Evolutionary conservation across 2,797 vertebrate genomes (phyloP).

Genomic region (Carapus acus): DNA sequence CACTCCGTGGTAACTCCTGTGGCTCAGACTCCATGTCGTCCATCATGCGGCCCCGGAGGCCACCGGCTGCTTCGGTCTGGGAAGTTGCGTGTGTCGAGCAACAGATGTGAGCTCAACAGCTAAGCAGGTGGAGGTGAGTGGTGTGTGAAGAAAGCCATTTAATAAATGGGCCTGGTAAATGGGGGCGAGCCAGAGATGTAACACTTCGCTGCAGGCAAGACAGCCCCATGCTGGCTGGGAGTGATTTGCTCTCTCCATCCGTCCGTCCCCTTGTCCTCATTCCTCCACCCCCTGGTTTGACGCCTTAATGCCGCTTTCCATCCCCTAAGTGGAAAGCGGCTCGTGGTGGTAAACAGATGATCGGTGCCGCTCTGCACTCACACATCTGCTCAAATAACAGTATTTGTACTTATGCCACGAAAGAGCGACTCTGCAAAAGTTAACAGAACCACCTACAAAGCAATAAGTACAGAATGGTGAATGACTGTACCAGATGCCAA

Average conservation of each 20-base stretch:
- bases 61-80: constrained; percentile 24
- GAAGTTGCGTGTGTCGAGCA: constrained; percentile 30
- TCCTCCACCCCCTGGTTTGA: background rate
- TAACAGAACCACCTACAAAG: too few species aligned
- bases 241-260: constrained; percentile 50
- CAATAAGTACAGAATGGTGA: too few species aligned
- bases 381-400: too few species aligned
- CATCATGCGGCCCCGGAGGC: constrained; percentile 19
- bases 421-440: too few species aligned
- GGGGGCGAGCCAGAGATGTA: constrained; percentile 58
- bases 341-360: too few species aligned
- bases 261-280: constrained; percentile 9
- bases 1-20: constrained; percentile 3
- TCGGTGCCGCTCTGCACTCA: too few species aligned
- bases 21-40: constrained; percentile 25
- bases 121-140: constrained; percentile 68
- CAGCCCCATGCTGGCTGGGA: constrained; percentile 27
- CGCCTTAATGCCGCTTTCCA: background rate
- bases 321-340: too few species aligned
- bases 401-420: too few species aligned
- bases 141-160: constrained; percentile 64
- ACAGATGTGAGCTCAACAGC: constrained; percentile 45
- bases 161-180: constrained; percentile 64
- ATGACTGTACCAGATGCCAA: too few species aligned
- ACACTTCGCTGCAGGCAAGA: constrained; percentile 49